Evolutionary conservation across 2,888 invertebrate species (phyloP), one percentile per base, ranked within the genome.

Genomic region (Pachliopta kotzebuea): DNA sequence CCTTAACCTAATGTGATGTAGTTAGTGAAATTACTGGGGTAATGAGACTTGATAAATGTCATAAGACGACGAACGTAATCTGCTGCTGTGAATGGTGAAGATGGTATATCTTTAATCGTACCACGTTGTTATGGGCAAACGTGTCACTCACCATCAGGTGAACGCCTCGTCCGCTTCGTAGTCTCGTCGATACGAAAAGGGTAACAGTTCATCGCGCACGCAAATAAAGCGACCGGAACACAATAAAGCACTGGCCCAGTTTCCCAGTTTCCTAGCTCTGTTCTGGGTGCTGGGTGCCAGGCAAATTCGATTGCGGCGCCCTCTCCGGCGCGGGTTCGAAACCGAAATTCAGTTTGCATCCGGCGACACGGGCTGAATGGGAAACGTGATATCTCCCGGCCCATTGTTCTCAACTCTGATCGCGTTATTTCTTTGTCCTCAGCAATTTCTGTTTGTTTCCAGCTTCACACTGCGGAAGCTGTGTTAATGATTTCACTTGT

Each of bases 171-270:
- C n/a, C n/a, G n/a, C n/a, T n/a, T n/a, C n/a, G n/a, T n/a, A n/a
- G n/a, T n/a, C n/a, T n/a, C n/a, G n/a, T n/a, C n/a, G n/a, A n/a
- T n/a, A n/a, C n/a, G n/a, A n/a, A n/a, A n/a, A n/a, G n/a, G 26
- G 49, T 45, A 31, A 62, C 49, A 21, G 29, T 37, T 21, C 52
- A 42, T 31, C 49, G 55, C 62, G 45, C 37, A 14, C 45, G 56
- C 56, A 29, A 62, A 62, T 50, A 62, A 53, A 62, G 26, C 49
- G 49, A 56, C 45, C 49, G 45, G 20, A 21, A 3, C 56, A 31
- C 56, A 56, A 20, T 21, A 23, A 18, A 11, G 56, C 37, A 4
- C 4, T 42, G 56, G 37, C 56, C 56, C 23, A 42, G 42, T 56
- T 56, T 23, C 14, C 18, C 31, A 8, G 55, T n/a, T n/a, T n/a